Evolutionary conservation across 2,888 invertebrate genomes (phyloP).

Genomic region (Elysia crispata): DNA sequence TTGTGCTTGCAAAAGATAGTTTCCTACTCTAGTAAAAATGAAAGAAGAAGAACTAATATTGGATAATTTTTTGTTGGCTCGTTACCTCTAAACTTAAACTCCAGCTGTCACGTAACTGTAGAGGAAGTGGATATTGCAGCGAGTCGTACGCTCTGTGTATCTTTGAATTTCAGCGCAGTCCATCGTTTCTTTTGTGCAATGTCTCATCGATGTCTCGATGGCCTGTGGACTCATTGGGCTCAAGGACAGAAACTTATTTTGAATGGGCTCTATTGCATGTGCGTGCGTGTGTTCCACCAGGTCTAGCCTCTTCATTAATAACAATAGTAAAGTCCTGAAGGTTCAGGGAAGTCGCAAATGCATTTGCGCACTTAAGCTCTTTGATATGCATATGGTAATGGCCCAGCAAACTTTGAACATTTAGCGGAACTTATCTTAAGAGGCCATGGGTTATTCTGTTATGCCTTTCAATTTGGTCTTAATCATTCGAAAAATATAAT

Average conservation of each 20-base stretch:
- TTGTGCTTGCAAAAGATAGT: slow-evolving; percentile 2
- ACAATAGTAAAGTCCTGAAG: neutral
- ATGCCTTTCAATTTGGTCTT: neutral
- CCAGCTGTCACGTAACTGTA: slow-evolving; percentile 51
- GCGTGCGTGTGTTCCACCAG: neutral
- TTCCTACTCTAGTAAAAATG: slow-evolving; percentile 33
- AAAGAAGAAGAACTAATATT: slow-evolving; percentile 49
- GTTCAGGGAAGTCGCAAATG: neutral
- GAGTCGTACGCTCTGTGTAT: neutral
- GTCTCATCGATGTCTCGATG: slow-evolving; percentile 4
- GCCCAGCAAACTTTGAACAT: neutral
- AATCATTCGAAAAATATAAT: neutral
- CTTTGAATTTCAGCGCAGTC: neutral
- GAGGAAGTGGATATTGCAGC: slow-evolving; percentile 10
- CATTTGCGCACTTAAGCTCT: neutral
- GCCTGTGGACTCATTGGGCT: neutral
- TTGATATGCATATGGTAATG: neutral
- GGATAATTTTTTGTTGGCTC: slow-evolving; percentile 56
- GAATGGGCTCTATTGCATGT: neutral
- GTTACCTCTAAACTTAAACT: slow-evolving; percentile 10
- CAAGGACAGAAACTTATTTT: neutral
- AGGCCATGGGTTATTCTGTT: neutral
- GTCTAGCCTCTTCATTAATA: neutral
- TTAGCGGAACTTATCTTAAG: neutral
- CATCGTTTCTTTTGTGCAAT: neutral